phyloP scores from a whole-genome alignment of 2,797 vertebrate genomes.

The Orientallactaga sibirica region DNA sequence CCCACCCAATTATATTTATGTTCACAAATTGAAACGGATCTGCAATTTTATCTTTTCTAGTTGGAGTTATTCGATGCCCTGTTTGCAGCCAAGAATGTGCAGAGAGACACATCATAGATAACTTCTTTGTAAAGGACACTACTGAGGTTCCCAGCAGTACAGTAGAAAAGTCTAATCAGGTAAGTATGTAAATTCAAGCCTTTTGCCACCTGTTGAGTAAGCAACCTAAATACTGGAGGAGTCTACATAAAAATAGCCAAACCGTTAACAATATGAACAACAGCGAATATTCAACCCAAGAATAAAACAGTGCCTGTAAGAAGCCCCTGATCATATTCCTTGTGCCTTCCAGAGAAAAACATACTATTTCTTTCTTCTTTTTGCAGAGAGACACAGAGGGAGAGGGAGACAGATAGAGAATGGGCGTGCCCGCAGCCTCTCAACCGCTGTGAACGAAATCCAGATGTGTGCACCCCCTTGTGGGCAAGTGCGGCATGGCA shows the following conservation, averaged over 20 bases:
- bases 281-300: background rate
- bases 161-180: conserved; percentile 98
- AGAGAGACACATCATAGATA: conserved; percentile 98
- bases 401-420: no score
- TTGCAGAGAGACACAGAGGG: no score
- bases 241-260: background rate
- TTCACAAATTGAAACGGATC: conserved; percentile 49
- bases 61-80: conserved; percentile 96
- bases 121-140: conserved; percentile 99
- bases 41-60: conserved; percentile 84
- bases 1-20: conserved; percentile 16
- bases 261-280: background rate
- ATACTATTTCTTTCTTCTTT: background rate
- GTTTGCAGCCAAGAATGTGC: conserved; percentile 98
- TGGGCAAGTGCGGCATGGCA: no score
- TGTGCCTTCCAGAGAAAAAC: background rate
- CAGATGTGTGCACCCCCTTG: no score
- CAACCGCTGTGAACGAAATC: no score
- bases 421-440: no score
- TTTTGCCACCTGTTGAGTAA: background rate
- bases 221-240: background rate
- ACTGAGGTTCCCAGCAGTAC: conserved; percentile 99
- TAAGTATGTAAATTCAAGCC: conserved; percentile 82
- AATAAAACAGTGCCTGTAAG: background rate
- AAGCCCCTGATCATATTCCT: background rate